A percentile compares a stretch with the other conserved stretches of the same genome.
These are phyloP conservation scores for Corythornis cristatus DNA, from an alignment of 2,113 vertebrate genomes.

Conservation along the genomic window DNA sequence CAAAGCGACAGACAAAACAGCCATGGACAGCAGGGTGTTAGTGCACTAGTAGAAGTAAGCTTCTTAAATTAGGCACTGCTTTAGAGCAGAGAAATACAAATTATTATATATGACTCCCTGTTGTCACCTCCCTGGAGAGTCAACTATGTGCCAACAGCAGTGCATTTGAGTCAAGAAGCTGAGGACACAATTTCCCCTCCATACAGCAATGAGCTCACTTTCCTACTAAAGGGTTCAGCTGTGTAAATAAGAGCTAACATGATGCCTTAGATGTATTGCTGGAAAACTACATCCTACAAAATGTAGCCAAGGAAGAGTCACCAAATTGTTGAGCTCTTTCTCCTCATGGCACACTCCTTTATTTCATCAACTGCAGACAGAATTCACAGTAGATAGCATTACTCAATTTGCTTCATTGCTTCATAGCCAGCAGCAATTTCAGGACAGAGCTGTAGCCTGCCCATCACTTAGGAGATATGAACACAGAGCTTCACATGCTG, in stretches of 20 bases:
- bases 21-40: fast-evolving
- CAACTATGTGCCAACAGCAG: not conserved
- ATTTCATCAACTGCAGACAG: not conserved
- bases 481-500: fast-evolving
- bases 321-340: not conserved
- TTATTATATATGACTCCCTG: no score
- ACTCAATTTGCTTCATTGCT: not conserved
- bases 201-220: not conserved
- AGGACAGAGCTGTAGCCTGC: not conserved
- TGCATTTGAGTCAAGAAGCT: not conserved
- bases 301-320: not conserved
- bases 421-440: not conserved
- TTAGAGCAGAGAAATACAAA: not conserved
- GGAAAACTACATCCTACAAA: not conserved
- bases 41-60: not conserved
- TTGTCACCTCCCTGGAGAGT: not conserved
- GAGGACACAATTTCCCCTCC: not conserved
- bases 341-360: not conserved
- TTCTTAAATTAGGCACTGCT: not conserved
- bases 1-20: fast-evolving
- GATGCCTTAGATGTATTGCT: not conserved
- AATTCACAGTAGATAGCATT: not conserved
- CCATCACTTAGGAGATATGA: not conserved
- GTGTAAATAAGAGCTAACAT: not conserved
- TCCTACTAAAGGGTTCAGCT: not conserved